Evolutionary conservation across 2,888 invertebrate species (phyloP), one percentile per base, ranked within the genome.

Genomic region (Rhingia rostrata): DNA sequence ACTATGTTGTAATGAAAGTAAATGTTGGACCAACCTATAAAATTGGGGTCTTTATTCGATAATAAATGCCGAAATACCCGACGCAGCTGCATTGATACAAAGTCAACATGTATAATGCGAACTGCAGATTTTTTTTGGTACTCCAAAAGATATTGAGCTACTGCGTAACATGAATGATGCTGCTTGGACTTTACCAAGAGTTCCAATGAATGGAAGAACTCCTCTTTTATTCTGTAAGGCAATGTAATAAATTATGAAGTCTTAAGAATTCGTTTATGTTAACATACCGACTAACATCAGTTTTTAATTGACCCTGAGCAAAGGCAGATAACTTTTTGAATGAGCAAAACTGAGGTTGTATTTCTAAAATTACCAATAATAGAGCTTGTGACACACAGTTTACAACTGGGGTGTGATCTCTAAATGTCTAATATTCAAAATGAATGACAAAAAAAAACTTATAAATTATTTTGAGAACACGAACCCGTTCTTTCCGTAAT

Each of bases 131-230:
- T 86, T 58, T 87, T 87, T 64, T 91, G 91, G 86, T 89, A 90
- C 14, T 89, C 87, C n/a, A 90, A 70, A 14, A 92, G 66, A 77
- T 89, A 89, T 78, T 91, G 90, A 0, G 89, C 87, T 78, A 91
- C 90, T 3, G 88, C 87, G 66, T 91, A 91, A 90, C 90, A 91
- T 58, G 88, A 87, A 58, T 88, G 87, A 41, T 92, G 89, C 51
- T 90, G 88, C 86, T 91, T 91, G 4, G 88, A 88, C 85, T 91
- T 92, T 12, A 90, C 87, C 10, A 92, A 80, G 12, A 89, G 87
- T 73, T 91, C 90, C 32, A 92, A 56, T 0, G 90, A 89, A 30
- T 86, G 66, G 69, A 90, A 89, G 88, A 92, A 92, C 58, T 90
- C 87, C 4, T 88, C 87, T 54, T 73, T 86, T 12, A 88, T 58